Evolutionary conservation across 2,888 invertebrate genomes (phyloP), one percentile per base, ranked within the genome.

Genomic region (Trisateles emortualis): DNA sequence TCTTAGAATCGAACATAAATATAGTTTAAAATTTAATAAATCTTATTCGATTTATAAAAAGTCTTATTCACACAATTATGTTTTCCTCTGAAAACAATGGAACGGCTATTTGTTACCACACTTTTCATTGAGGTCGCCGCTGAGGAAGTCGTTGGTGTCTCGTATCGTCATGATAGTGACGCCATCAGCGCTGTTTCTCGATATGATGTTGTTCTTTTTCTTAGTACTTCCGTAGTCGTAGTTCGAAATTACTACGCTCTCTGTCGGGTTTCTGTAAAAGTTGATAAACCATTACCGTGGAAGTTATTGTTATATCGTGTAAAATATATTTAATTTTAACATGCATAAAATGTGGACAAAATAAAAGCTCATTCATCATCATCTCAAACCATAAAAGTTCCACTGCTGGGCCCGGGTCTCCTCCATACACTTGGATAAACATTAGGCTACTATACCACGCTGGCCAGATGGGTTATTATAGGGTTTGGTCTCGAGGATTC

Each of bases 181-280:
- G 0, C 89, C 87, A 33, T 93, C 92, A 1, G 86, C 63, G 38
- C 86, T 92, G 70, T 87, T 87, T 61, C 90, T 76, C 0, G 88
- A 82, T 58, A 91, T 86, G 32, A 90, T 81, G 70, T 89, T 88
- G 66, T 78, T 87, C 53, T 91, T 92, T 80, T 93, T 92, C 78
- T 92, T 93, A 68, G 86, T 84, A 75, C 86, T 89, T 76, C 90
- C 89, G 72, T 88, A 90, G 58, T 93, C 93, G 84, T 90, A 92
- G 79, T 92, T 92, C 35, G 93, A 91, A 68, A 92, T 91, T 64
- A 93, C 93, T 50, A 93, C 88, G 67, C 91, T 92, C 71, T 92
- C 92, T 83, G 92, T 90, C 19, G 88, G 86, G 59, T 92, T 92
- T 83, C 92, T 92, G 88, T 45, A 84, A 85, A 68, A 70, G 81